phyloP scores from a whole-genome alignment of 1,140 invertebrate genomes.

The Drosophila pruinosa region DNA sequence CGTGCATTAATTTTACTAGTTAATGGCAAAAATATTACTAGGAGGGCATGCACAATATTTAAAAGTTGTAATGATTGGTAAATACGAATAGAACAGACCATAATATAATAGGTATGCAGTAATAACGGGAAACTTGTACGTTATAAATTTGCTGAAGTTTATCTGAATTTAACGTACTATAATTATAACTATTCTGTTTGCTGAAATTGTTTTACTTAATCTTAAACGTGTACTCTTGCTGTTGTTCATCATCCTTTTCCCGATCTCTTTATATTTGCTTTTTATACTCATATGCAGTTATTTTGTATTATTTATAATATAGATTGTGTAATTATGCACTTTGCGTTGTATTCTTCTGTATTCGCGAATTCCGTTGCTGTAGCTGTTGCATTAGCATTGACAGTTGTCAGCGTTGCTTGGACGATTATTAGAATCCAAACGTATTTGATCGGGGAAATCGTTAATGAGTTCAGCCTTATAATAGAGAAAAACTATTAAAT shows the following conservation, averaged over 20 bases:
- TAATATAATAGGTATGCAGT: constrained; percentile 18
- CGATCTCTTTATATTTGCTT: constrained; percentile 41
- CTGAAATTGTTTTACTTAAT: constrained; percentile 77
- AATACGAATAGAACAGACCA: constrained; percentile 57
- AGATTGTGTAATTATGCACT: constrained; percentile 70
- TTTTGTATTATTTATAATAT: constrained; percentile 71
- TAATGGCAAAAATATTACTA: constrained; percentile 73
- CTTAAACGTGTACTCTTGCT: constrained; percentile 52
- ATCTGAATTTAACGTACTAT: constrained; percentile 66
- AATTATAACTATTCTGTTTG: constrained; percentile 68
- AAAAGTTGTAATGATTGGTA: constrained; percentile 37
- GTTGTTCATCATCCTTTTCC: constrained; percentile 25
- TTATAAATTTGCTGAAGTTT: constrained; percentile 47
- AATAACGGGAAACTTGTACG: constrained; percentile 45
- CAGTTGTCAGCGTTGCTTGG: constrained; percentile 90
- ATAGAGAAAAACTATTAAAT: background rate
- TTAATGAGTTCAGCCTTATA: constrained; percentile 95
- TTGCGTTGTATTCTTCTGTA: constrained; percentile 51
- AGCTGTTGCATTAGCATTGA: constrained; percentile 86
- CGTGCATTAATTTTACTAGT: constrained; percentile 73
- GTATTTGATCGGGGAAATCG: constrained; percentile 98
- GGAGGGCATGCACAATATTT: constrained; percentile 53
- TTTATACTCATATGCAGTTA: constrained; percentile 56
- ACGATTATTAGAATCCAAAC: constrained; percentile 88
- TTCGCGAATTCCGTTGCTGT: constrained; percentile 35